Evolutionary conservation across 2,113 vertebrate genomes (phyloP).

Genomic region (Eurystomus gularis): DNA sequence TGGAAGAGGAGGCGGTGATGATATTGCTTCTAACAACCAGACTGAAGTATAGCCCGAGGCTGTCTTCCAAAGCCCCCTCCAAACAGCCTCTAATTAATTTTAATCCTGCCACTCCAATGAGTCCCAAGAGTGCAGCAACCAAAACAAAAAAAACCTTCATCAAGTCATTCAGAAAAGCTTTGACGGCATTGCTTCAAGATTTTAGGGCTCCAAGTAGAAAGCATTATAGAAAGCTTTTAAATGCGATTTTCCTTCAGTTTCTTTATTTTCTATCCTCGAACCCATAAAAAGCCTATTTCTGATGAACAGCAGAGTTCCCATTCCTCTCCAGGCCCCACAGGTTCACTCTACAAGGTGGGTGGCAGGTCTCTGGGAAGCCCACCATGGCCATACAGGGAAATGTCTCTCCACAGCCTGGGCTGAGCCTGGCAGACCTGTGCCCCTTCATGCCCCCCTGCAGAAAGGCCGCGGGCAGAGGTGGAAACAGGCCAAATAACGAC

Average conservation of each 20-base stretch:
- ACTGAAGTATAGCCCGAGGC: slow-evolving; percentile 78
- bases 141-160: slow-evolving; percentile 73
- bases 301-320: neutral
- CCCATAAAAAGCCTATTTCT: neutral
- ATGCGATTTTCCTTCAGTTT: neutral
- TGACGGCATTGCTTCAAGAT: slow-evolving; percentile 64
- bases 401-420: neutral
- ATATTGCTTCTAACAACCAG: slow-evolving; percentile 82
- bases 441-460: neutral
- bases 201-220: slow-evolving; percentile 66
- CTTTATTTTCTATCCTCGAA: slow-evolving; percentile 25
- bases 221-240: slow-evolving; percentile 12
- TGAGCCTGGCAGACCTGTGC: neutral
- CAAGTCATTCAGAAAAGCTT: slow-evolving; percentile 76
- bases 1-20: slow-evolving; percentile 67
- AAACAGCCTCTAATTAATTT: slow-evolving; percentile 85
- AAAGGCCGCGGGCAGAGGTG: neutral
- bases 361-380: neutral
- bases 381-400: accelerated
- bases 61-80: slow-evolving; percentile 81
- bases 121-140: slow-evolving; percentile 76
- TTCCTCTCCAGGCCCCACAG: neutral
- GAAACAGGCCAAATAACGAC: neutral
- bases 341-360: neutral
- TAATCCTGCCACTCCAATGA: slow-evolving; percentile 84